These are phyloP conservation scores for Ophthalmolycus amberensis DNA, from an alignment of 2,113 vertebrate genomes.

Conservation along the genomic window DNA sequence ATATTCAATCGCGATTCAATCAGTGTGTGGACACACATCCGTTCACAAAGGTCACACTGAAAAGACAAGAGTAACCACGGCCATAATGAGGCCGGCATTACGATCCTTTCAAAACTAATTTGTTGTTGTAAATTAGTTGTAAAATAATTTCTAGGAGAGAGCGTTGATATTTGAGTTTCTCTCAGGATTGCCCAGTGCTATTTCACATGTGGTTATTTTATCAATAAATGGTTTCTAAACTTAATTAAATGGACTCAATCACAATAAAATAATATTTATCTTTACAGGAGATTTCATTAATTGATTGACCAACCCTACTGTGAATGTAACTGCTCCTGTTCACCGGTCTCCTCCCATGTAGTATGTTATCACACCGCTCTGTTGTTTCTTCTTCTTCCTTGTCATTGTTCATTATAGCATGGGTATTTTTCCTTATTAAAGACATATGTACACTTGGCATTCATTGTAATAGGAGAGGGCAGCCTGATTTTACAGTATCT, in stretches of 20 bases:
- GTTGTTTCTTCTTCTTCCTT: not conserved
- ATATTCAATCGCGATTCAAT: too few relatives aligned
- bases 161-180: not conserved
- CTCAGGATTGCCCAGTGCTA: not conserved
- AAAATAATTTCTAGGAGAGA: not conserved
- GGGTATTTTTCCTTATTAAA: not conserved
- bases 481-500: constrained; percentile 19
- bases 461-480: not conserved
- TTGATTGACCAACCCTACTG: too few relatives aligned
- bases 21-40: too few relatives aligned
- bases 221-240: too few relatives aligned
- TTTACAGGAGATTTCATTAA: too few relatives aligned
- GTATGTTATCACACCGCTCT: not conserved
- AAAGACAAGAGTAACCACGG: not conserved
- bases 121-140: not conserved
- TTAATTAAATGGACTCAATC: too few relatives aligned
- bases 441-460: not conserved
- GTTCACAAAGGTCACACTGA: too few relatives aligned
- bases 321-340: not conserved
- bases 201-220: not conserved
- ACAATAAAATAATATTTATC: too few relatives aligned
- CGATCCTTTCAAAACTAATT: not conserved
- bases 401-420: not conserved
- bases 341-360: not conserved
- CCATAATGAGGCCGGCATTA: too few relatives aligned